Evolutionary conservation across 2,888 invertebrate species (phyloP), one percentile per base, ranked within the genome.

Genomic region (Cerastis rubricosa): DNA sequence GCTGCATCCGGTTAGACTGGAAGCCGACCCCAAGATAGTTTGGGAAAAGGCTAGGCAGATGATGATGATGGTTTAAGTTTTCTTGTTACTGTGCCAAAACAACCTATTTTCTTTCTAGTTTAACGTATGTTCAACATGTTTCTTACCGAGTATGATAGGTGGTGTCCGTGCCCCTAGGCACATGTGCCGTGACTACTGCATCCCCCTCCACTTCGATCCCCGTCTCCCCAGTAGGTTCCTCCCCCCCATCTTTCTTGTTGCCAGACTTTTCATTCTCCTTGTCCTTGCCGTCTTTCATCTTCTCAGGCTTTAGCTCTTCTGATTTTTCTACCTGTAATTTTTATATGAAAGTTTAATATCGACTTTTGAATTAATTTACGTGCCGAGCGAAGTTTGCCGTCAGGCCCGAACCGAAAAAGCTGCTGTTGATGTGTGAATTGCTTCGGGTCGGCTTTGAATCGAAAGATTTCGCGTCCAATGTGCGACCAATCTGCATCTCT

Each of bases 181-280:
- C 98, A 0, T 95, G 97, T 74, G 95, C 92, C 0, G 99, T 99
- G 72, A 96, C 91, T 0, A 98, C 97, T 0, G 95, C 92, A 45
- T 98, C 98, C 0, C 99, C 99, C 84, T 98, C 98, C 2, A 98
- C 95, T 87, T 98, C 97, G 47, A 98, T 93, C 0, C 97, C 97
- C 0, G 96, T 94, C 19, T 97, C 96, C 0, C 97, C 96, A 0
- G 94, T 94, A 0, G 93, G 90, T 6, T 96, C 96, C 11, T 96
- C 97, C 0, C 94, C 95, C 0, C 94, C 93, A 1, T 96, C 96
- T 8, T 95, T 95, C 70, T 93, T 96, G 71, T 93, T 95, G 1
- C 94, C 94, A 76, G 95, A 87, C 90, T 97, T 96, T 78, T 97
- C 94, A 89, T 95, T 86, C 71, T 94, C 96, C 90, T 95, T 96